phyloP scores from a whole-genome alignment of 2,888 invertebrate species.

The Aphelenchoides bicaudatus region DNA sequence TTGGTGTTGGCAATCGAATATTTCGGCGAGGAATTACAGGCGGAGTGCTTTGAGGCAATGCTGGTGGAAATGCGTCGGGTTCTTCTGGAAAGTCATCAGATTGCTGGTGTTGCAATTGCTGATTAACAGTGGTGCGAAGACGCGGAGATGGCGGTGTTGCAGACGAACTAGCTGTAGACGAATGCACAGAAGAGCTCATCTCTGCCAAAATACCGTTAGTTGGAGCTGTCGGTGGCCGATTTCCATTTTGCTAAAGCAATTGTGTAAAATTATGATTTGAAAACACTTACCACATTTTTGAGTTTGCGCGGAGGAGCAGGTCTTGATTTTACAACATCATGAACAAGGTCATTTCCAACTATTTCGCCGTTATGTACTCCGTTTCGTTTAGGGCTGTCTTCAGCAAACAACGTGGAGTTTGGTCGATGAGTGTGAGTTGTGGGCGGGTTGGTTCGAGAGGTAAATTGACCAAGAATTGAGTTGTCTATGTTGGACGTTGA shows the following conservation, averaged over 20 bases:
- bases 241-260: background rate
- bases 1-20: background rate
- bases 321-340: constrained; percentile 28
- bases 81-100: background rate
- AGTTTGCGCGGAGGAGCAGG: constrained; percentile 27
- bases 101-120: background rate
- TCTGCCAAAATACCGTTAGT: constrained; percentile 8
- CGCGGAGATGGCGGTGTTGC: constrained; percentile 7
- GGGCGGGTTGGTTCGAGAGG: constrained; percentile 16
- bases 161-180: constrained; percentile 4
- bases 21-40: constrained; percentile 13
- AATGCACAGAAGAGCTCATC: constrained; percentile 15
- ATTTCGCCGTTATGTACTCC: background rate
- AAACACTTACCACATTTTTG: constrained; percentile 11
- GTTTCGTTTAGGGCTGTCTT: constrained; percentile 10
- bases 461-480: constrained; percentile 21
- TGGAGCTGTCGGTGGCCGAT: background rate
- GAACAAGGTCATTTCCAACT: constrained; percentile 20
- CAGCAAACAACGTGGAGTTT: constrained; percentile 19
- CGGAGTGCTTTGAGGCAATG: constrained; percentile 19
- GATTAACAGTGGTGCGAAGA: constrained; percentile 17
- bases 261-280: constrained; percentile 1
- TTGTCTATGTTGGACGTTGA: constrained; percentile 26
- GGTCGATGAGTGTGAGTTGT: constrained; percentile 24
- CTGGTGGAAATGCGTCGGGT: constrained; percentile 12